phyloP scores from a whole-genome alignment of 1,140 invertebrate genomes.

The Proctacanthus coquilletti region DNA sequence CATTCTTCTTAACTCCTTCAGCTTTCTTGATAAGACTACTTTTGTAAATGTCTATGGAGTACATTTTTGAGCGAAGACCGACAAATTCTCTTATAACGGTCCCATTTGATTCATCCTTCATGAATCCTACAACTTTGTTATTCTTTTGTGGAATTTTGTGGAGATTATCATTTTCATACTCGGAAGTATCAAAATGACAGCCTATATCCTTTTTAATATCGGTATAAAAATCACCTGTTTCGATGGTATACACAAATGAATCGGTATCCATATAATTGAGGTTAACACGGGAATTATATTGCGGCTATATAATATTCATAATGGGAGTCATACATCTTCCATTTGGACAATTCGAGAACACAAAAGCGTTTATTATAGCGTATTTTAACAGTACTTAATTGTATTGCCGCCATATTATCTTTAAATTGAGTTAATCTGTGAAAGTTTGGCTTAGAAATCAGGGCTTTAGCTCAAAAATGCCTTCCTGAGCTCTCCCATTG shows the following conservation, averaged over 20 bases:
- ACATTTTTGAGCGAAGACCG: slow-evolving; percentile 9
- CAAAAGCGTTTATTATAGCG: too few relatives aligned
- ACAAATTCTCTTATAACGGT: slow-evolving; percentile 10
- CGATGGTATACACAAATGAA: slow-evolving; percentile 8
- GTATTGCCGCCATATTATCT: slow-evolving; percentile 11
- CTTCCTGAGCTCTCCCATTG: too few relatives aligned
- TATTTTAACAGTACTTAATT: too few relatives aligned
- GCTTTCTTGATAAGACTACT: slow-evolving; percentile 6
- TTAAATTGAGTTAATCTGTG: slow-evolving; percentile 15
- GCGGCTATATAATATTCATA: too few relatives aligned
- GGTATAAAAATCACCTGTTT: slow-evolving; percentile 10
- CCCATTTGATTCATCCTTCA: slow-evolving; percentile 10
- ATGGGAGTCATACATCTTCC: too few relatives aligned
- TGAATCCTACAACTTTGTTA: slow-evolving; percentile 7
- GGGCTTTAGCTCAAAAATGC: too few relatives aligned
- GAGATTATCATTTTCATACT: slow-evolving; percentile 12
- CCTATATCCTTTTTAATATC: slow-evolving; percentile 10
- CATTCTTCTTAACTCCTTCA: slow-evolving; percentile 8
- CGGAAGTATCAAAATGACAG: slow-evolving; percentile 16
- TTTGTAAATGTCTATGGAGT: slow-evolving; percentile 1
- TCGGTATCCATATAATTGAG: too few relatives aligned
- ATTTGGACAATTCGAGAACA: too few relatives aligned
- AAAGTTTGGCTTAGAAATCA: too few relatives aligned
- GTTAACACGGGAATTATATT: too few relatives aligned
- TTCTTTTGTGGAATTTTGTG: slow-evolving; percentile 3